A percentile compares a stretch with the other conserved stretches of the same genome.
Evolutionary conservation across 92 coral and sea anemone genomes (phyloP).

Genomic region (Palythoa grandiflora): DNA sequence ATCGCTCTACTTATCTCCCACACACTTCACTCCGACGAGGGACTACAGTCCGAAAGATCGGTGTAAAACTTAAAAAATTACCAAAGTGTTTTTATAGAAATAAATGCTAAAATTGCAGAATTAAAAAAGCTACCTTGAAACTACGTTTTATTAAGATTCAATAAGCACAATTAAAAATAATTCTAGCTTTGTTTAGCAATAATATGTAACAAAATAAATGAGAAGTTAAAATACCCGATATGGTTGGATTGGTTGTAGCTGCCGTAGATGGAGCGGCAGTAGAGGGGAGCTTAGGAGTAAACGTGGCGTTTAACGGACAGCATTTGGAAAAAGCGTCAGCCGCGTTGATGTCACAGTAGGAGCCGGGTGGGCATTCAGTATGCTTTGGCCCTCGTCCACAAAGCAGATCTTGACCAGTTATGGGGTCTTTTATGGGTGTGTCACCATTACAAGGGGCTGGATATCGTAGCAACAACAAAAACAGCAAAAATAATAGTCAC

Average conservation of each 20-base stretch:
- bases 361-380: conserved; percentile 11
- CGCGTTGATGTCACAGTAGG: conserved; percentile 33
- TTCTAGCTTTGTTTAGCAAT: too few species aligned
- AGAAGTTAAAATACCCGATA: conserved; percentile 17
- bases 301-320: conserved; percentile 5
- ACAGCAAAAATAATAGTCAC: too few species aligned
- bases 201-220: not conserved
- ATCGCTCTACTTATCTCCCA: too few species aligned
- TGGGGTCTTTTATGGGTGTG: conserved; percentile 32
- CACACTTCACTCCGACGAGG: too few species aligned
- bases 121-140: too few species aligned
- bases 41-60: too few species aligned
- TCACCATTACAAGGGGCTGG: conserved; percentile 42
- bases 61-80: too few species aligned
- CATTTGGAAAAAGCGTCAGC: conserved; percentile 31
- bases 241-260: conserved; percentile 6
- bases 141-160: too few species aligned
- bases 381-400: conserved; percentile 35
- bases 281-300: not conserved
- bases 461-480: not conserved
- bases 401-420: conserved; percentile 32
- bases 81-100: too few species aligned
- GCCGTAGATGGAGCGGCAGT: not conserved
- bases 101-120: too few species aligned
- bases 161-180: too few species aligned